Percentiles rank a stretch among this genome's conserved stretches.
Conservation (phyloP, 2,797 vertebrate species). For the Trichosurus vulpecula region DNA sequence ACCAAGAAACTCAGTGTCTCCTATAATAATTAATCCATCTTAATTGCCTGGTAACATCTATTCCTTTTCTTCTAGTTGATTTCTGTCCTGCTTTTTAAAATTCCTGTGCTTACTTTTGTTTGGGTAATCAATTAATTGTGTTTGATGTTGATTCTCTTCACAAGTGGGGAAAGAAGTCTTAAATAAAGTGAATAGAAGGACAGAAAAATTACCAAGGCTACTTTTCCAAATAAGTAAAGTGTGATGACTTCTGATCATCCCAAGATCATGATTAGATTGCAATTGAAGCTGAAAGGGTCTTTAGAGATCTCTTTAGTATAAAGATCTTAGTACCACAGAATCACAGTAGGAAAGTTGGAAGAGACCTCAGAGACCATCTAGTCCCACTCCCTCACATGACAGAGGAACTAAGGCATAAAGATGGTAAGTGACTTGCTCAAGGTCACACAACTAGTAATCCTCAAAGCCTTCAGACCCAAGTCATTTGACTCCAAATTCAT, state of each 20-base stretch:
- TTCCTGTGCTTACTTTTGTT: constrained; percentile 37
- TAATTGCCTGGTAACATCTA: constrained; percentile 1
- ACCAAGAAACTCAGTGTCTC: constrained; percentile 12
- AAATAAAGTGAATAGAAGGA: not conserved
- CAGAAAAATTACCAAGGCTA: not conserved
- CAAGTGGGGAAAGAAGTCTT: not conserved
- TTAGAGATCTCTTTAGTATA: not conserved
- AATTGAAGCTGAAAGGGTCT: not conserved
- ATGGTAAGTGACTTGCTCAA: not conserved
- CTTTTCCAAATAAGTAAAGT: not conserved
- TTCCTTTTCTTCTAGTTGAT: constrained; percentile 45
- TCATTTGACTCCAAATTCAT: not conserved
- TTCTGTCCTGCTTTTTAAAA: constrained; percentile 30
- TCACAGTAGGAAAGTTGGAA: not conserved
- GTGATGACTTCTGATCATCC: not conserved
- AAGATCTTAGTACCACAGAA: not conserved
- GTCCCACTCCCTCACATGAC: not conserved
- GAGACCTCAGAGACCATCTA: not conserved
- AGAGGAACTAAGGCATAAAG: not conserved
- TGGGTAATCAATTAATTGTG: not conserved
- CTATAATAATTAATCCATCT: constrained; percentile 56
- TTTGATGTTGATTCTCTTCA: constrained; percentile 5
- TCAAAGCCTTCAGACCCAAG: not conserved
- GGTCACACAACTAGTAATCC: not conserved
- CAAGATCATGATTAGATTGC: not conserved